Conservation (phyloP, 2,113 vertebrate species). For the Herpetotheres cachinnans region DNA sequence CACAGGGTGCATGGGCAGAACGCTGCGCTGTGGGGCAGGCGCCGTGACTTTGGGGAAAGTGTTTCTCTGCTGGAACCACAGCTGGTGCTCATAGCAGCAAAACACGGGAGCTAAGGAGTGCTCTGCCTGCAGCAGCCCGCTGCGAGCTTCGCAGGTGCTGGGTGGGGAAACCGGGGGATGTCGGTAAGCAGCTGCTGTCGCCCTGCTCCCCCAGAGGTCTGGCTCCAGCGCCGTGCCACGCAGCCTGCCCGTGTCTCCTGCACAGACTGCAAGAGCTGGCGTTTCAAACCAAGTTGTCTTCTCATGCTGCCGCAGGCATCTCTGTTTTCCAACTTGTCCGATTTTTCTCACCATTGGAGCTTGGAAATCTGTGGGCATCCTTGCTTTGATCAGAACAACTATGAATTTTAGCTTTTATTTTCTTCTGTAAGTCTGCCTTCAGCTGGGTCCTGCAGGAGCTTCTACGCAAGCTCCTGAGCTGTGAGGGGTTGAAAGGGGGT, state of each 20-base stretch:
- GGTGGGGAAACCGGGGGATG: neutral
- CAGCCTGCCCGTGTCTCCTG: neutral
- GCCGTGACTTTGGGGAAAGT: accelerated
- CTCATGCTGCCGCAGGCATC: neutral
- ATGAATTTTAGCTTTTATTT: neutral
- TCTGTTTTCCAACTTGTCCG: neutral
- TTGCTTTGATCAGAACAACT: neutral
- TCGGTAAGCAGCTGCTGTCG: neutral
- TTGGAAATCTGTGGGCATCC: neutral
- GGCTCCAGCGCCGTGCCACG: neutral
- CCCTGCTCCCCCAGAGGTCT: neutral
- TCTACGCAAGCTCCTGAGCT: neutral
- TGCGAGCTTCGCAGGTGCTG: accelerated
- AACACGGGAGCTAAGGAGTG: accelerated
- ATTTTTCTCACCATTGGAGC: accelerated
- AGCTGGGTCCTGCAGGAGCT: neutral
- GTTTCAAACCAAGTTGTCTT: accelerated
- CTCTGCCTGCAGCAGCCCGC: neutral
- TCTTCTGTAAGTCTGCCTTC: neutral
- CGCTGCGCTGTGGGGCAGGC: accelerated
- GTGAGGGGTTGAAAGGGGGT: neutral
- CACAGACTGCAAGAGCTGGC: accelerated
- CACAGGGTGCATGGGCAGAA: accelerated
- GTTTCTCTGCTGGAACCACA: neutral
- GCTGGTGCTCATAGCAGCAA: accelerated